Evolutionary conservation across 2,888 invertebrate species (phyloP), one percentile per base, ranked within the genome.

Genomic region (Latrodectus hesperus): DNA sequence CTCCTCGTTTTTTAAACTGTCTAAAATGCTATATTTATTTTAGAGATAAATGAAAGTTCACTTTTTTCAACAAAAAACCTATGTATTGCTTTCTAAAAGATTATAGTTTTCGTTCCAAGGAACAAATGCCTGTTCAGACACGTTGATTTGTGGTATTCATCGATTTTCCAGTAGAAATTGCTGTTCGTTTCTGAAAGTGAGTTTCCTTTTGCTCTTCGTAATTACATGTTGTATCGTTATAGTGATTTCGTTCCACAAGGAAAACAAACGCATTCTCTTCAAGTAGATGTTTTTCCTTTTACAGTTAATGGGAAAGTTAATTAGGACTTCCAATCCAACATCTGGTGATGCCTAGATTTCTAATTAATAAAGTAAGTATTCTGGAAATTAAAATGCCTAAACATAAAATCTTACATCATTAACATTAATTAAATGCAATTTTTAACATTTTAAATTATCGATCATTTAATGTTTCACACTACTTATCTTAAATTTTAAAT

Each of bases 41-140:
- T 14, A 10, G 65, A 81, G 81, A 74, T 73, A 81, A 73, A 81
- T 81, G 73, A 65, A 80, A 72, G 38, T 81, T 49, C 52, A 53
- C 73, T 73, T 81, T 73, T 16, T 73, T 52, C 73, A n/a, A 60
- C 12, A 65, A 81, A 65, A 73, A 26, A 22, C 64, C 38, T 51
- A n/a, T 49, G 16, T 11, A 12, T n/a, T 49, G 49, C 51, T 49
- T 51, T 71, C 51, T 51, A 49, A n/a, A 51, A 71, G 51, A 71
- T 60, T 60, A 60, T 60, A 60, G 60, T 60, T 60, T 16, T 60
- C 60, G 60, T 60, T 60, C 60, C 6, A 60, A 60, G 10, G 14
- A 60, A 60, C 60, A 60, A 60, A 60, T 38, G 60, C 60, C n/a
- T 60, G 60, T 60, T 60, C 60, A 60, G 60, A 60, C 60, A 60